Evolutionary conservation across 2,797 vertebrate species (phyloP).

Genomic region (Peromyscus nudipes): DNA sequence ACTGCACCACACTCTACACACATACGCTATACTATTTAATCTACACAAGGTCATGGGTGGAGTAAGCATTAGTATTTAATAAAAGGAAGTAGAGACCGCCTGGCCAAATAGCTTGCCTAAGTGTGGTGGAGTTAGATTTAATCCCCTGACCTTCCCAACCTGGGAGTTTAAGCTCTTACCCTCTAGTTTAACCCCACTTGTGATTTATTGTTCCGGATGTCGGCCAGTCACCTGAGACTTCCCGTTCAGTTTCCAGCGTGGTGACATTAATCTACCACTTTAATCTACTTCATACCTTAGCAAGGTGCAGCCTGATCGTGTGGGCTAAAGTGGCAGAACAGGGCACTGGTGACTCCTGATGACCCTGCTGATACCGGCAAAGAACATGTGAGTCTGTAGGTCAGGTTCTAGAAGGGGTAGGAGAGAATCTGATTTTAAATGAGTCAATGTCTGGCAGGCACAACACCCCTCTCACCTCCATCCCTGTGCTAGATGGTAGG

Average conservation of each 20-base stretch:
- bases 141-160: constrained; percentile 4
- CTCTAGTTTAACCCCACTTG: neutral
- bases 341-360: neutral
- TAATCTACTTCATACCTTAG: constrained; percentile 20
- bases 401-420: neutral
- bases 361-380: neutral
- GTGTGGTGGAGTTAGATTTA: neutral
- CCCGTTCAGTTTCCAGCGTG: constrained; percentile 21
- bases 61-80: neutral
- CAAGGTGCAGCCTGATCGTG: neutral
- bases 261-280: neutral
- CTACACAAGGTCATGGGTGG: neutral
- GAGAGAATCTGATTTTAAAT: neutral
- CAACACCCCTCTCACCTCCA: neutral
- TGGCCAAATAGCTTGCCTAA: constrained; percentile 7
- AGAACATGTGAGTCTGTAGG: neutral
- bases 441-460: neutral
- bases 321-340: neutral
- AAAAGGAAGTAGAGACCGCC: neutral
- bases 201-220: constrained; percentile 9
- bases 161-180: neutral
- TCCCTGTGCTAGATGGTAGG: neutral
- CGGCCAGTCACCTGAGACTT: neutral
- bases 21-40: neutral
- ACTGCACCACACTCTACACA: neutral